Conservation (phyloP, 2,797 vertebrate genomes). For the Sebastes matsubarae region DNA sequence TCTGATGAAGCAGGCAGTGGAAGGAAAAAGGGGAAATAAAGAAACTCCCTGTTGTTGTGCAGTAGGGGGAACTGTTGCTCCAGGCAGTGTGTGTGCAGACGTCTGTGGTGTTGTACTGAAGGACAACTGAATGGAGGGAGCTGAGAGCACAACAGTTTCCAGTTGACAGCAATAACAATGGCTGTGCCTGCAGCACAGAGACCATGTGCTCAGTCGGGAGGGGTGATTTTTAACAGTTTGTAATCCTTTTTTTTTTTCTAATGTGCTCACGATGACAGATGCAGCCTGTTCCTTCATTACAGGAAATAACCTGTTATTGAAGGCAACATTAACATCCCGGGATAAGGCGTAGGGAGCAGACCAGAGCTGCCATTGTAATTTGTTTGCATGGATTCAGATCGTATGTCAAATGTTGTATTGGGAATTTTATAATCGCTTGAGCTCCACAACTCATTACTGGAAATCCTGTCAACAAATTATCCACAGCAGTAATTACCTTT, state of each 20-base stretch:
- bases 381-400: constrained; percentile 43
- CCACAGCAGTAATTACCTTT: constrained; percentile 57
- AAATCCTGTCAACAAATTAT: constrained; percentile 66
- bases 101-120: neutral
- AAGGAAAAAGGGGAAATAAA: neutral
- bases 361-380: constrained; percentile 31
- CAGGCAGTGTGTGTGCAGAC: constrained; percentile 33
- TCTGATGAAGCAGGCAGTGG: constrained; percentile 21
- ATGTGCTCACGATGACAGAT: constrained; percentile 46
- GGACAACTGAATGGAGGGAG: constrained; percentile 54
- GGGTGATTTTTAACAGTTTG: constrained; percentile 42
- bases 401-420: constrained; percentile 49
- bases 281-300: constrained; percentile 50
- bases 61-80: constrained; percentile 82
- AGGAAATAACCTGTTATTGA: constrained; percentile 45
- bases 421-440: constrained; percentile 56
- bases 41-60: constrained; percentile 20
- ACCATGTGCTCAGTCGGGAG: constrained; percentile 46
- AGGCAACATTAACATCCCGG: constrained; percentile 25
- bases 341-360: neutral
- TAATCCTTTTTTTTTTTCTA: constrained; percentile 45
- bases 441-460: constrained; percentile 54
- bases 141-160: constrained; percentile 47
- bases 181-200: constrained; percentile 55
- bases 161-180: constrained; percentile 73